These are phyloP conservation scores for Caenorhabditis briggsae DNA, from an alignment of 1,140 invertebrate genomes.

Conservation along the genomic window DNA sequence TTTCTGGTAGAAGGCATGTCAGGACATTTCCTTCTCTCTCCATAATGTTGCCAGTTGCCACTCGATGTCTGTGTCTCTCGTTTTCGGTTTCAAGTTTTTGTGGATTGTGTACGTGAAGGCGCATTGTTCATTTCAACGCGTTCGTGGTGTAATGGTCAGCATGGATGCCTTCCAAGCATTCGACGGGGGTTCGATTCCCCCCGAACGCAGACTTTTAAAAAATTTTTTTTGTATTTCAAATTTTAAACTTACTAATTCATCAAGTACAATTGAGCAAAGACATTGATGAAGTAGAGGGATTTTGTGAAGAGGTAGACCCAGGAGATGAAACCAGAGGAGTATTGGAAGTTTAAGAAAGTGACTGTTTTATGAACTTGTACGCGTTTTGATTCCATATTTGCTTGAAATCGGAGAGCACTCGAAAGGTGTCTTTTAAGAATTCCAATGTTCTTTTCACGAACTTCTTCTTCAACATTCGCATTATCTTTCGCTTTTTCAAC, in stretches of 20 bases:
- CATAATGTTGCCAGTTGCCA: too few species aligned
- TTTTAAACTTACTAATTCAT: slow-evolving; percentile 73
- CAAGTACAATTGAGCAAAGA: slow-evolving; percentile 73
- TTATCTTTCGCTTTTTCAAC: slow-evolving; percentile 73
- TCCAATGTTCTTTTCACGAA: slow-evolving; percentile 70
- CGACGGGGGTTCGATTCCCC: slow-evolving; percentile 79
- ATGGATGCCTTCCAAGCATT: slow-evolving; percentile 80
- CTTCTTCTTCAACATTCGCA: slow-evolving; percentile 71
- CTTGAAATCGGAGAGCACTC: slow-evolving; percentile 73
- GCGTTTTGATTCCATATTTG: slow-evolving; percentile 64
- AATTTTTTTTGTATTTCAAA: slow-evolving; percentile 3
- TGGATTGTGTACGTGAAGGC: neutral
- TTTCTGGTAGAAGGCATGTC: neutral
- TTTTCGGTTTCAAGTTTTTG: neutral
- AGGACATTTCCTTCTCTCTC: neutral
- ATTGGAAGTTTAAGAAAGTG: slow-evolving; percentile 73
- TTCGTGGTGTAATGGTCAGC: slow-evolving; percentile 79
- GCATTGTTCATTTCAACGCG: neutral
- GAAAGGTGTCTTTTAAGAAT: slow-evolving; percentile 70
- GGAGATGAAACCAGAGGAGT: slow-evolving; percentile 73
- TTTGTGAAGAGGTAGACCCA: slow-evolving; percentile 71
- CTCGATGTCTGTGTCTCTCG: neutral
- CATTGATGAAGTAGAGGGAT: slow-evolving; percentile 71
- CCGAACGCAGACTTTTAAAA: slow-evolving; percentile 53
- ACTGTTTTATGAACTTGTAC: slow-evolving; percentile 73